Conservation (phyloP, 2,888 invertebrate genomes). For the Caradrina kadenii region DNA sequence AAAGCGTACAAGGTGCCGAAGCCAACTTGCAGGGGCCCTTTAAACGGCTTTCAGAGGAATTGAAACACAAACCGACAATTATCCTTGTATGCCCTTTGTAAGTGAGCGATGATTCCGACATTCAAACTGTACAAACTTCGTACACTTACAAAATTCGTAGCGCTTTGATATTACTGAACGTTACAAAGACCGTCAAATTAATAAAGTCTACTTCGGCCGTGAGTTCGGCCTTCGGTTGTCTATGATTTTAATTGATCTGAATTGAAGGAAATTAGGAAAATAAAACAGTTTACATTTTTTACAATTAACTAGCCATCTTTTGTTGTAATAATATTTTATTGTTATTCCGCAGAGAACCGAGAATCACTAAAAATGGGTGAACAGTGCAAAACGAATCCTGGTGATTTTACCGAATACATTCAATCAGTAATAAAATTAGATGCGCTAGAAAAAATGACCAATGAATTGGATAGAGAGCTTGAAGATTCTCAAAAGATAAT, state of each 20-base stretch:
- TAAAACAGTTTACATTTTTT: not conserved
- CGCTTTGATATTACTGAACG: slow-evolving; percentile 6
- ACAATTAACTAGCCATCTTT: too few species aligned
- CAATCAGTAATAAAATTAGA: slow-evolving; percentile 78
- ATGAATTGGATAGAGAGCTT: slow-evolving; percentile 78
- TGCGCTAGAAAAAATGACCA: slow-evolving; percentile 81
- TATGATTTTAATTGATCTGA: not conserved
- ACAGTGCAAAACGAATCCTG: slow-evolving; percentile 63
- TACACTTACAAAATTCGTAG: too few species aligned
- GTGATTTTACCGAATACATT: slow-evolving; percentile 76
- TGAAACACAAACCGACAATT: too few species aligned
- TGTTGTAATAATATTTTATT: not conserved
- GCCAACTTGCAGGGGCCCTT: too few species aligned
- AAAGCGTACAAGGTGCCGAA: too few species aligned
- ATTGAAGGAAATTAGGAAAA: too few species aligned
- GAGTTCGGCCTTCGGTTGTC: too few species aligned
- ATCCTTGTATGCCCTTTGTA: too few species aligned
- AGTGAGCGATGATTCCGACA: too few species aligned
- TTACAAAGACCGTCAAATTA: not conserved
- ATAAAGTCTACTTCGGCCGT: not conserved
- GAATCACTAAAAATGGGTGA: slow-evolving; percentile 56
- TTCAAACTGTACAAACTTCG: too few species aligned
- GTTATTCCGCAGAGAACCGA: not conserved
- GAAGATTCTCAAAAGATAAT: slow-evolving; percentile 81
- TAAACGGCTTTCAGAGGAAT: too few species aligned